phyloP scores from a whole-genome alignment of 37 sponge, comb jelly and placozoan genomes.

The Crambe crambe region DNA sequence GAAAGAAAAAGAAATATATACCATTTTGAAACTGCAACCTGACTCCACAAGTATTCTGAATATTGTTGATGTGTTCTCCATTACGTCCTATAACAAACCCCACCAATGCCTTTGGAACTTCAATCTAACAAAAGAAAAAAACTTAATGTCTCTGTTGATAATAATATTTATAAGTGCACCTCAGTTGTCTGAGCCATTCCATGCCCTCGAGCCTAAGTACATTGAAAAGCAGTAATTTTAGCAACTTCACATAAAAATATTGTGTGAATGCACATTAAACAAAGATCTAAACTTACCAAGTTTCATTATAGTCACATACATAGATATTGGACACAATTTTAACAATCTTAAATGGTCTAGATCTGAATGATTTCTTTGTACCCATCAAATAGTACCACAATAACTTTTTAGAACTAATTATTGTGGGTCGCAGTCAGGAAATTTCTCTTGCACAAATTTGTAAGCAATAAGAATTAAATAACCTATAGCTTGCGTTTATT shows the following conservation, averaged over 20 bases:
- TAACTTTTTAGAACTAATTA: background rate
- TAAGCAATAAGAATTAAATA: background rate
- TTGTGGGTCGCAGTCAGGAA: background rate
- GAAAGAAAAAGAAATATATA: background rate
- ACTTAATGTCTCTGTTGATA: background rate
- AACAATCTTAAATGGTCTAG: no score
- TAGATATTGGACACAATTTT: no score
- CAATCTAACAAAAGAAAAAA: constrained; percentile 50
- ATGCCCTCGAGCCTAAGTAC: constrained; percentile 52
- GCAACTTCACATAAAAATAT: background rate
- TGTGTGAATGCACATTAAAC: background rate
- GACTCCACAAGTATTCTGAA: constrained; percentile 85
- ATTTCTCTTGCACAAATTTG: constrained; percentile 1
- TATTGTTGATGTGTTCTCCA: constrained; percentile 91
- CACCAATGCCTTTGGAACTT: constrained; percentile 84
- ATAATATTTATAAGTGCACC: background rate
- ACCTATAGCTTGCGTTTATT: constrained; percentile 9
- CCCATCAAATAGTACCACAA: constrained; percentile 8
- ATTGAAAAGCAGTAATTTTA: background rate
- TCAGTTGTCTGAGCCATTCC: constrained; percentile 45
- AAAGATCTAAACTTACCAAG: no score
- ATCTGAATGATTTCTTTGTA: no score
- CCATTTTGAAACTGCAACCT: constrained; percentile 88
- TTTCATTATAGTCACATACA: no score
- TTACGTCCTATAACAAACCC: constrained; percentile 90